Base-by-base conservation (phyloP, 92 coral and sea anemone species). In the Micromussa lordhowensis region DNA sequence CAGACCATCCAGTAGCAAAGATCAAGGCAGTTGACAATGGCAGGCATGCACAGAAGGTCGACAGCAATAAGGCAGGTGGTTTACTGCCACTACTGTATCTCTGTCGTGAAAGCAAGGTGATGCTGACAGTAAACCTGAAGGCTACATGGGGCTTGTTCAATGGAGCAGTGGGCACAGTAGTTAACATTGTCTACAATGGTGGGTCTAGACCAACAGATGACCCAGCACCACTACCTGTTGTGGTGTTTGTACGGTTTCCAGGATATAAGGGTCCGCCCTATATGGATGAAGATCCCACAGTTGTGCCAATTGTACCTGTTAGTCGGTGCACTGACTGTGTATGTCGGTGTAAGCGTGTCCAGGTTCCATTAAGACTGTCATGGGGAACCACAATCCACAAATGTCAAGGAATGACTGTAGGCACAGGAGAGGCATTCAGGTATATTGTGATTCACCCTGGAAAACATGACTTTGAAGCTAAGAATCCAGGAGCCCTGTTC, bases 101-200 rank as follows among this genome's bases (percentile, higher is more conserved):
- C 68, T 89, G 80, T 40, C 66, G 84, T 75, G 92, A 89, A 74
- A 83, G 92, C 59, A 83, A 88, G 5, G 88, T 88, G 3, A 82
- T 88, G 86, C 85, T 87, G 22, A 70, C 79, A 16, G 85, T 61
- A 44, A 87, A 87, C 51, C 61, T 87, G n/a, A 87, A 89, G 79
- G 84, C 89, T 36, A 35, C 22, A 69, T 89, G 92, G 89, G 92
- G 89, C 29, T 66, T 90, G 75, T 90, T 14, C 86, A 84, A 84
- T 84, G 92, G 92, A 31, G 92, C 89, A 55, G 92, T 90, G 12
- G 92, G 92, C 32, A 69, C 81, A 85, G 89, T 85, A 0, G 92
- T 90, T 38, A 77, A 85, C 38, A 66, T 90, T 80, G 64, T 80
- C 36, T 90, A 90, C 78, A 55, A 18, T 29, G 72, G 7, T 84